Conservation (phyloP, 1,140 invertebrate genomes). For the Drepana arcuata region DNA sequence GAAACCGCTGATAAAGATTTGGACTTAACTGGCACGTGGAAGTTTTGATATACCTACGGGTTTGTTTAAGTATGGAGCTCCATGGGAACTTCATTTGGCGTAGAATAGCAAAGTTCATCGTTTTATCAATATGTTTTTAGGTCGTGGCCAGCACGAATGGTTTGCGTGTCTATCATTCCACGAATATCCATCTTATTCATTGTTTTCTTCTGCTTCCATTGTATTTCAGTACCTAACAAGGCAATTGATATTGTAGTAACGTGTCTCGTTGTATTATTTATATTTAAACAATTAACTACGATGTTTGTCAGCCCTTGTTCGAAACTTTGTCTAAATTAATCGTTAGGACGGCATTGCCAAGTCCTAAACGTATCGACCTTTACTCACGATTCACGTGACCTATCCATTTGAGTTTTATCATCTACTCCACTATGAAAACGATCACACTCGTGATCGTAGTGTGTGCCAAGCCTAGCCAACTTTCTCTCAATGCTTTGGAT, state of each 20-base stretch:
- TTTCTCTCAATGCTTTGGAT: conserved; percentile 22
- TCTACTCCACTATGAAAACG: conserved; percentile 9
- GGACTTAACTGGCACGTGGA: neutral
- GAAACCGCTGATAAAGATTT: conserved; percentile 6
- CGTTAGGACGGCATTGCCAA: conserved; percentile 21
- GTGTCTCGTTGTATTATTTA: too few relatives aligned
- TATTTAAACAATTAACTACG: too few relatives aligned
- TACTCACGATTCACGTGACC: conserved; percentile 26
- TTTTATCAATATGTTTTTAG: conserved; percentile 23
- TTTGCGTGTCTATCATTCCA: conserved; percentile 12
- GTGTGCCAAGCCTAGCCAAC: conserved; percentile 27
- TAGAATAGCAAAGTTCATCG: conserved; percentile 14
- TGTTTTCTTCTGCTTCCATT: too few relatives aligned
- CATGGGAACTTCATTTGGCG: neutral
- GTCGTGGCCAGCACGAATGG: conserved; percentile 16
- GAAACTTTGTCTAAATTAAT: too few relatives aligned
- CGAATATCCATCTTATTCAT: too few relatives aligned
- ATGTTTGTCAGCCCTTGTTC: too few relatives aligned
- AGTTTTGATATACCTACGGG: too few relatives aligned
- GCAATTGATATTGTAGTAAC: too few relatives aligned
- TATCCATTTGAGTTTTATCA: conserved; percentile 10
- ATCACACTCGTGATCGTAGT: conserved; percentile 19
- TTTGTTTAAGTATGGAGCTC: too few relatives aligned
- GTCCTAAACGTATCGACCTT: conserved; percentile 11
- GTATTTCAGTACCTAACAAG: too few relatives aligned